A percentile compares a stretch with the other conserved stretches of the same genome.
phyloP scores from a whole-genome alignment of 2,113 vertebrate genomes.

The Eptesicus fuscus region DNA sequence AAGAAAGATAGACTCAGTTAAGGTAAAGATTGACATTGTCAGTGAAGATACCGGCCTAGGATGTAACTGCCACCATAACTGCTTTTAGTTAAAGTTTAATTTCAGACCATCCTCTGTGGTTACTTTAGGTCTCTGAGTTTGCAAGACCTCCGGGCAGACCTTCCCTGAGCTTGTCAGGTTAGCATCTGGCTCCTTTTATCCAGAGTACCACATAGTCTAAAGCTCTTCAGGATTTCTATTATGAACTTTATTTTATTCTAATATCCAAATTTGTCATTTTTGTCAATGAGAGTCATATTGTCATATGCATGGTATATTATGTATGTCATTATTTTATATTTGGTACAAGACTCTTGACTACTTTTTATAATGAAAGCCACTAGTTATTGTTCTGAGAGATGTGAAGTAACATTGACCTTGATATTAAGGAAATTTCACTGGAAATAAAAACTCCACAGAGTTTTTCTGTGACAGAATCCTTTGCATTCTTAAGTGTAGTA shows the following conservation, averaged over 20 bases:
- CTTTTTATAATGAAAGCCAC: conserved; percentile 19
- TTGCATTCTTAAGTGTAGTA: background rate
- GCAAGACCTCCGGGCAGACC: too few relatives aligned
- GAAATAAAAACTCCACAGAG: background rate
- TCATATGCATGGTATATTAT: background rate
- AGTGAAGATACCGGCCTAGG: too few relatives aligned
- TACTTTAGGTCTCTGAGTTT: too few relatives aligned
- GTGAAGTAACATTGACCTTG: background rate
- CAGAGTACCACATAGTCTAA: background rate
- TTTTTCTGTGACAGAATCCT: background rate
- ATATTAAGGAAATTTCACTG: background rate
- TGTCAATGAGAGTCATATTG: background rate
- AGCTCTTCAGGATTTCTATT: background rate
- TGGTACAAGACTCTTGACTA: background rate
- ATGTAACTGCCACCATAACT: too few relatives aligned
- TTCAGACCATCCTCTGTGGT: too few relatives aligned
- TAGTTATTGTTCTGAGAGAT: background rate
- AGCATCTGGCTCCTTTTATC: too few relatives aligned
- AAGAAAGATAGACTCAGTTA: too few relatives aligned
- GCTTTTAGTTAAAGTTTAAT: too few relatives aligned
- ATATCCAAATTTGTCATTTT: background rate
- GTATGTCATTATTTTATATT: conserved; percentile 41
- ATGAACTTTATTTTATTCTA: background rate
- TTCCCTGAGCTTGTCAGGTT: too few relatives aligned
- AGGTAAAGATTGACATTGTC: too few relatives aligned